Conservation (phyloP, 2,888 invertebrate genomes). For the Synanthedon formicaeformis region DNA sequence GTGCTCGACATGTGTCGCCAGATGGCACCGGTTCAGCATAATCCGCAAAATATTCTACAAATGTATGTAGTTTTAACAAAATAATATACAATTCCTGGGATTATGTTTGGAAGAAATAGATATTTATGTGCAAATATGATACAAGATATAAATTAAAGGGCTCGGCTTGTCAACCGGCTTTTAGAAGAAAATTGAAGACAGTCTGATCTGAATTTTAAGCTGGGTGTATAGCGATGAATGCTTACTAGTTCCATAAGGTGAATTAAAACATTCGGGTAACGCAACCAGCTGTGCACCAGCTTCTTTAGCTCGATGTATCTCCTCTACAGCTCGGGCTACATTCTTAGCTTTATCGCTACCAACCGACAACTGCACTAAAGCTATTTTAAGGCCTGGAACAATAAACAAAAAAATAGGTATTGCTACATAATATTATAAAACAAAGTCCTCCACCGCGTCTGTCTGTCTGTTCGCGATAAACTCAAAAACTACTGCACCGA, state of each 20-base stretch:
- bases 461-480: too few relatives aligned
- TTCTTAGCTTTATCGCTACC: constrained; percentile 81
- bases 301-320: constrained; percentile 78
- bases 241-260: constrained; percentile 88
- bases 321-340: constrained; percentile 76
- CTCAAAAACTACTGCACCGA: too few relatives aligned
- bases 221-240: not conserved
- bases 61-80: not conserved
- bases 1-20: constrained; percentile 78
- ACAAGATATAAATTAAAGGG: too few relatives aligned
- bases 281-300: constrained; percentile 73
- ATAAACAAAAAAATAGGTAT: not conserved
- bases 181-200: not conserved
- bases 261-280: constrained; percentile 92
- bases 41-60: constrained; percentile 78
- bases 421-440: too few relatives aligned
- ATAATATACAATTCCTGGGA: too few relatives aligned
- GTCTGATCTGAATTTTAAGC: not conserved
- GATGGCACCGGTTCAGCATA: constrained; percentile 88
- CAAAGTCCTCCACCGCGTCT: too few relatives aligned
- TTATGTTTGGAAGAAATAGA: too few relatives aligned
- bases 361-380: constrained; percentile 86
- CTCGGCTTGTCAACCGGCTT: not conserved
- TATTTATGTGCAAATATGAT: too few relatives aligned
- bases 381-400: constrained; percentile 74